Base-by-base conservation (phyloP, 2,888 invertebrate species). In the Stegana nigrithorax region DNA sequence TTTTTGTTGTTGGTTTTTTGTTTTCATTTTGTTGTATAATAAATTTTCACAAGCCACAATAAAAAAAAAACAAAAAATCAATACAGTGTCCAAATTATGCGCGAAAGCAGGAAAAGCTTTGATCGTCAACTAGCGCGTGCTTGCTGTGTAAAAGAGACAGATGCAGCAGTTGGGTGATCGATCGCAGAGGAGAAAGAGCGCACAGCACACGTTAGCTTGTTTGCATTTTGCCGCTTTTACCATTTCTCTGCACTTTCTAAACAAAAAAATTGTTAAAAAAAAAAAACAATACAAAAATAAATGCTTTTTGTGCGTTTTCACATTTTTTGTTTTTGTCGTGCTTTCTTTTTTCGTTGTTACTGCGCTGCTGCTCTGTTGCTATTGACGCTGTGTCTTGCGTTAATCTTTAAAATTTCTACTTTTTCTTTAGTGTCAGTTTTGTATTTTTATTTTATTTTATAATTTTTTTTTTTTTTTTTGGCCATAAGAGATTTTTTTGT, bases 171-270 rank as follows among this genome's bases (percentile, higher is more conserved):
- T n/a, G n/a, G n/a, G n/a, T n/a, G n/a, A n/a, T n/a, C n/a, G 23
- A 45, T 19, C 56, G 64, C 6, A 26, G 8, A 32, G 59, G 42
- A 62, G 51, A 51, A 27, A 59, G 36, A 51, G 19, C 36, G 32
- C 27, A 17, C 44, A 29, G 21, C 29, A 57, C 55, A n/a, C n/a
- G n/a, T 39, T 61, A 64, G 63, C 66, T 71, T 70, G 75, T 79
- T 75, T 75, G 79, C 75, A 75, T 76, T 80, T 81, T 80, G 74
- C 77, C 73, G 77, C 80, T 80, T 80, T 80, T 79, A 75, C 78
- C 79, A 72, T 80, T 80, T 81, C 81, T 81, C 80, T 73, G 73
- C 80, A 81, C 78, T 81, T 80, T 80, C 81, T 80, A 80, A 77
- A 80, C 81, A 81, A 81, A 81, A 78, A 78, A 73, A n/a, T n/a